Percentiles rank a stretch among this genome's conserved stretches.
Evolutionary conservation across 1,140 invertebrate genomes (phyloP).

Genomic region (Scaptomyza hsui): DNA sequence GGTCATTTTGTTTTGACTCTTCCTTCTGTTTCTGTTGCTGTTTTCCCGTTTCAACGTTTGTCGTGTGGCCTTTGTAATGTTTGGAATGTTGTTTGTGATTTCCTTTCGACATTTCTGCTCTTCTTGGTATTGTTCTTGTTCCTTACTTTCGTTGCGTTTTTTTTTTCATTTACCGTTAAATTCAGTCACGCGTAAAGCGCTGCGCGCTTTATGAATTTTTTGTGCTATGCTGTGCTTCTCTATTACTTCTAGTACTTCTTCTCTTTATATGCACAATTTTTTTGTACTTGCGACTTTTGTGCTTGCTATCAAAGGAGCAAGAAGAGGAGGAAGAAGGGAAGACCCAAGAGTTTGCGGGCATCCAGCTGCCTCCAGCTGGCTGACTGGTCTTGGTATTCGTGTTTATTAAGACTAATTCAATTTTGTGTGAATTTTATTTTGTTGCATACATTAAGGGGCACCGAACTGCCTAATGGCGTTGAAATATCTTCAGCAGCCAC

Average conservation of each 20-base stretch:
- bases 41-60: no score
- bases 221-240: constrained; percentile 40
- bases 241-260: constrained; percentile 61
- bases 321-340: neutral
- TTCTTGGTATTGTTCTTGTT: constrained; percentile 35
- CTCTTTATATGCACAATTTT: constrained; percentile 48
- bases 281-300: constrained; percentile 62
- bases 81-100: constrained; percentile 78
- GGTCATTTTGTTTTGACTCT: neutral
- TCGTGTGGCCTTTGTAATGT: constrained; percentile 45
- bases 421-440: constrained; percentile 72
- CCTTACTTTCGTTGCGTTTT: constrained; percentile 5
- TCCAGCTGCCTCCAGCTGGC: constrained; percentile 35
- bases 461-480: constrained; percentile 38
- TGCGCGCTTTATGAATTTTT: constrained; percentile 73
- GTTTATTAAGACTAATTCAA: constrained; percentile 81
- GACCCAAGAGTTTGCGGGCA: neutral
- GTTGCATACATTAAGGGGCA: constrained; percentile 65
- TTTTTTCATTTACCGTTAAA: constrained; percentile 34
- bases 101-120: constrained; percentile 37
- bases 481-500: constrained; percentile 26
- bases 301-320: constrained; percentile 24
- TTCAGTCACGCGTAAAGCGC: constrained; percentile 69
- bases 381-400: constrained; percentile 38
- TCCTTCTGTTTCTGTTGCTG: constrained; percentile 1